Evolutionary conservation across 2,888 invertebrate species (phyloP).

Genomic region (Metellina segmentata): DNA sequence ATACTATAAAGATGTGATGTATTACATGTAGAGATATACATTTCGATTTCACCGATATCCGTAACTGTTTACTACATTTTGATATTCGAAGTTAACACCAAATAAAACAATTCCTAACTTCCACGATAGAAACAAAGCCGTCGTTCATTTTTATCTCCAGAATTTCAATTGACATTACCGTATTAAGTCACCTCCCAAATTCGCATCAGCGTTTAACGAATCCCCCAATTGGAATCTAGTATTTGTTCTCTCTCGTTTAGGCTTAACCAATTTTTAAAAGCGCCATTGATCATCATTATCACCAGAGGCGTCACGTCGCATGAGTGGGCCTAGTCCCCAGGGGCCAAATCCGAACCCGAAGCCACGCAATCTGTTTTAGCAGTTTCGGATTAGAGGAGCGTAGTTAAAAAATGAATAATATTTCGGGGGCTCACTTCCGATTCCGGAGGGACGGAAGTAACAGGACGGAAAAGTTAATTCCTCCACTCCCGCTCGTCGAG

Average conservation of each 20-base stretch:
- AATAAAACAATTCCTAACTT: no score
- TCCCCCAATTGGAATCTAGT: neutral
- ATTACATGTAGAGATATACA: no score
- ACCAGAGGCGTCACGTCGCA: neutral
- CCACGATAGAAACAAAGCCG: no score
- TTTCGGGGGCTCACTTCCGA: conserved; percentile 25
- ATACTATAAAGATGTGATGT: no score
- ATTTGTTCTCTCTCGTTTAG: neutral
- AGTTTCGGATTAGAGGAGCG: neutral
- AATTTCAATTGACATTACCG: no score
- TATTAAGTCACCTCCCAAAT: no score
- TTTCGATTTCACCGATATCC: no score
- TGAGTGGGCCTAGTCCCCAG: neutral
- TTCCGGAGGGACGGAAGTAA: conserved; percentile 35
- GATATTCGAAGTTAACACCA: no score
- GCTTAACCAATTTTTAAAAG: neutral
- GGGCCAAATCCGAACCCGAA: neutral
- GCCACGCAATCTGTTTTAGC: neutral
- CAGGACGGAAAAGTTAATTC: conserved; percentile 63
- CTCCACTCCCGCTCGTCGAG: neutral
- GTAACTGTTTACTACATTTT: no score
- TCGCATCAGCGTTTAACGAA: no score
- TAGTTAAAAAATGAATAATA: conserved; percentile 51
- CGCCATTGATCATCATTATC: neutral
- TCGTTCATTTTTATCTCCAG: no score